Conservation (phyloP, 2,797 vertebrate species). For the Pipistrellus kuhlii region DNA sequence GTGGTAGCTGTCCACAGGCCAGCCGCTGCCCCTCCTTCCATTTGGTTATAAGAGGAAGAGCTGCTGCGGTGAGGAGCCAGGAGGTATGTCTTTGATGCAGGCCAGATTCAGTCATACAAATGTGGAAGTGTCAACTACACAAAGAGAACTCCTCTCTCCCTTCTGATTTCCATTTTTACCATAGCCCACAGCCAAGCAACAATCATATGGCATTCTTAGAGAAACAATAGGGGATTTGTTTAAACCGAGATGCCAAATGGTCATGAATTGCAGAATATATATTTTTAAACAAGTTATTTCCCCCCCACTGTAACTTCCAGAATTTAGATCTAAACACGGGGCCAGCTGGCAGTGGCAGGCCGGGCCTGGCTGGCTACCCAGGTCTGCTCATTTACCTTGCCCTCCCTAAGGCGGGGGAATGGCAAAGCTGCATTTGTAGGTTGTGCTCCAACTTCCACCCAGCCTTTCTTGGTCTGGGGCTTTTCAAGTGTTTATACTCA, state of each 20-base stretch:
- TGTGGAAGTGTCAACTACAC: slow-evolving; percentile 71
- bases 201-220: neutral
- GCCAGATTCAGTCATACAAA: slow-evolving; percentile 51
- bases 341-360: slow-evolving; percentile 75
- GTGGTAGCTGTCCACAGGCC: neutral
- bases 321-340: slow-evolving; percentile 49
- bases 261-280: slow-evolving; percentile 77
- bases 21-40: neutral
- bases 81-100: slow-evolving; percentile 63
- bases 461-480: slow-evolving; percentile 62
- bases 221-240: slow-evolving; percentile 82
- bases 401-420: neutral
- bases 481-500: slow-evolving; percentile 50
- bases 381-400: slow-evolving; percentile 66
- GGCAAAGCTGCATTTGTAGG: slow-evolving; percentile 45
- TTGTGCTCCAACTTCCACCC: slow-evolving; percentile 35
- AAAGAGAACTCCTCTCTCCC: slow-evolving; percentile 41
- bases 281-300: slow-evolving; percentile 78
- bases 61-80: neutral
- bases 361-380: slow-evolving; percentile 25
- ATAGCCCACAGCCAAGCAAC: slow-evolving; percentile 56
- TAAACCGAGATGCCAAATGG: slow-evolving; percentile 75
- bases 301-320: slow-evolving; percentile 54
- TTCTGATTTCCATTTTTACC: slow-evolving; percentile 71
- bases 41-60: slow-evolving; percentile 56